phyloP scores from a whole-genome alignment of 1,140 invertebrate species.

The Cyclina sinensis region DNA sequence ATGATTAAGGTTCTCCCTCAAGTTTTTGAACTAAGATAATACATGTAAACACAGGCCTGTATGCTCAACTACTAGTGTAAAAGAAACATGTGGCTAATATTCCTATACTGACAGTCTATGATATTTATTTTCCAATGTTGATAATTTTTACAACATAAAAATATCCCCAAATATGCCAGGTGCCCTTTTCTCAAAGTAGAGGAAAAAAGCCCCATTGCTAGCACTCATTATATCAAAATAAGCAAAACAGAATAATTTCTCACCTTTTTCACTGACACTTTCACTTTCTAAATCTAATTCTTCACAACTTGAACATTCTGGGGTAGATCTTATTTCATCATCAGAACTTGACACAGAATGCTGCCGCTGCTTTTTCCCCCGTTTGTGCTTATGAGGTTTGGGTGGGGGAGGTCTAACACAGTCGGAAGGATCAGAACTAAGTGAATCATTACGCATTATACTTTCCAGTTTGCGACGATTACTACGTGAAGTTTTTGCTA shows the following conservation, averaged over 20 bases:
- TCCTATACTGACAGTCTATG: too few relatives aligned
- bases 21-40: too few relatives aligned
- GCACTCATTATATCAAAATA: too few relatives aligned
- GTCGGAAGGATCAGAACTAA: conserved; percentile 90
- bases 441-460: conserved; percentile 88
- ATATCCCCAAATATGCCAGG: too few relatives aligned
- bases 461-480: conserved; percentile 85
- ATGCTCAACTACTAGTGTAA: too few relatives aligned
- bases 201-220: too few relatives aligned
- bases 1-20: too few relatives aligned
- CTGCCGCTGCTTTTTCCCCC: conserved; percentile 86
- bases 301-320: conserved; percentile 93
- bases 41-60: too few relatives aligned
- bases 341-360: conserved; percentile 96
- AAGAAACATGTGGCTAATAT: too few relatives aligned
- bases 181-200: too few relatives aligned
- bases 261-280: conserved; percentile 88
- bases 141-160: too few relatives aligned
- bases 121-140: too few relatives aligned
- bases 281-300: conserved; percentile 90
- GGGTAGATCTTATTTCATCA: conserved; percentile 97
- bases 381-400: conserved; percentile 86
- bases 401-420: conserved; percentile 87
- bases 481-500: conserved; percentile 77
- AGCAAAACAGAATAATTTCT: background rate